Base-by-base conservation (phyloP, 2,888 invertebrate species). In the Xanthorhoe designata region DNA sequence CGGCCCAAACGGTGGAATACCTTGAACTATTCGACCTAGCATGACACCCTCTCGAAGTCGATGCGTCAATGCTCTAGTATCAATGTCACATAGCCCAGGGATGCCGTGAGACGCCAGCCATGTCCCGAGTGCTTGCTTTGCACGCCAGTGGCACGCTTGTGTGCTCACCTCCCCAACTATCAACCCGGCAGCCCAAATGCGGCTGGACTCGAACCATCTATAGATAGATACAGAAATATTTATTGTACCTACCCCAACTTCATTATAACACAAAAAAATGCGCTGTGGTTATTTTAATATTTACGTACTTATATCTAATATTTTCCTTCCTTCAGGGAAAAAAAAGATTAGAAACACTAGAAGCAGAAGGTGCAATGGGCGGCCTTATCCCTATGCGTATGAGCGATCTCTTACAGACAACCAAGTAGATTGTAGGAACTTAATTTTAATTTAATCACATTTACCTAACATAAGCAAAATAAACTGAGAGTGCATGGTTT, bases 11-110 rank as follows among this genome's bases (percentile, higher is more conserved):
- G 89, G 83, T 0, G 95, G 94, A n/a, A 94, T 76, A 17, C 94
- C 92, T 75, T 95, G 95, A 1, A 96, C 87, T 61, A 96, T 95
- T 56, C 94, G 91, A 2, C 96, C 96, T 50, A 99, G 94, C 81
- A 98, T 96, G 0, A 97, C 96, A 19, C 99, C 99, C 76, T 96
- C 96, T 9, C 99, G 95, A 50, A 99, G 97, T 78, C 96, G 96
- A 88, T 98, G 97, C 0, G 99, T 99, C 29, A 99, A 92, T 0
- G 96, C 96, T 68, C 99, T 94, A 0, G 99, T 99, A 86, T 99
- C 99, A 69, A 99, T 95, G 49, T 98, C 98, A 87, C 96, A 96
- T 24, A 99, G 96, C 0, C 98, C 99, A 1, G 98, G 98, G 38
- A 99, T 93, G 24, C 96, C 94, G 76, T 97, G 95, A 38, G 95